Conservation (phyloP, 2,113 vertebrate genomes). For the Chloropsis hardwickii region DNA sequence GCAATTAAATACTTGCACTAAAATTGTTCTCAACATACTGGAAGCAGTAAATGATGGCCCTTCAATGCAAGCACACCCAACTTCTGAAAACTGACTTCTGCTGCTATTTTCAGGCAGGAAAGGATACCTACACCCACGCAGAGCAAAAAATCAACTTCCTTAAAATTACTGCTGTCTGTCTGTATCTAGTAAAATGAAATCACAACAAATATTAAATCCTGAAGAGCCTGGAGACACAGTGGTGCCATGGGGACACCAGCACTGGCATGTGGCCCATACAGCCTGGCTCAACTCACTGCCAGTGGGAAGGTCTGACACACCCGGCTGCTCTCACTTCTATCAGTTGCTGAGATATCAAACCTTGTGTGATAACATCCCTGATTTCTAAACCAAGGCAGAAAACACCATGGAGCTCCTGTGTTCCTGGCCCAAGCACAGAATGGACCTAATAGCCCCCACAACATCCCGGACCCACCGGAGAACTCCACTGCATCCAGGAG, state of each 20-base stretch:
- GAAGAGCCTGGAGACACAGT: not conserved
- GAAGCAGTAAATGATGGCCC: conserved; percentile 29
- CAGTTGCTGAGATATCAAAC: not conserved
- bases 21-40: conserved; percentile 17
- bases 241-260: accelerated
- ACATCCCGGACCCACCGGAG: accelerated
- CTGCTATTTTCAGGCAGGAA: conserved; percentile 30
- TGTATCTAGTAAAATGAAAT: not conserved
- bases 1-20: conserved; percentile 50
- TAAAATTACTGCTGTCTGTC: not conserved
- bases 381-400: not conserved
- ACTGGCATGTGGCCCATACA: accelerated
- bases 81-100: conserved; percentile 23
- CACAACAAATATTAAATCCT: not conserved
- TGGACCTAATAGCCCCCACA: accelerated
- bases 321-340: accelerated
- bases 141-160: not conserved
- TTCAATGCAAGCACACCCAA: not conserved
- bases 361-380: accelerated
- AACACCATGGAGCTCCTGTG: accelerated
- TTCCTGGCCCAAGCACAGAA: accelerated
- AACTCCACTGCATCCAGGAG: accelerated
- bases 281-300: not conserved
- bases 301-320: not conserved
- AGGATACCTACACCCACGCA: conserved; percentile 33